phyloP scores from a whole-genome alignment of 2,888 invertebrate genomes.

The Molanna angustata region DNA sequence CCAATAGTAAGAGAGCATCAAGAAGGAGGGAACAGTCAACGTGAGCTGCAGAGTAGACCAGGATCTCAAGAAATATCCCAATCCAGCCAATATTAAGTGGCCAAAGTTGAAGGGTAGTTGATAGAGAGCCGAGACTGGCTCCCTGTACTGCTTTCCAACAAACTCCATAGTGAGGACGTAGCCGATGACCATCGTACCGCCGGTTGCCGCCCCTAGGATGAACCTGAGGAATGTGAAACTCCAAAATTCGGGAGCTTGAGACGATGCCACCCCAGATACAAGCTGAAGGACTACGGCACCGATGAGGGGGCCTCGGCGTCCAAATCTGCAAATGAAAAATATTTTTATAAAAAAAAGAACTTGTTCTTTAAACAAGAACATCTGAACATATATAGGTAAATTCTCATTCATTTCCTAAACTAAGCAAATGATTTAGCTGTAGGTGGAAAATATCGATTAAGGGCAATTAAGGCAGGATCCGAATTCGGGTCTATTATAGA shows the following conservation, averaged over 20 bases:
- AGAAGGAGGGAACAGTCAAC: constrained; percentile 59
- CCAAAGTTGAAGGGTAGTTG: constrained; percentile 70
- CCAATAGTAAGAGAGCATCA: constrained; percentile 69
- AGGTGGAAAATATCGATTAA: too few species aligned
- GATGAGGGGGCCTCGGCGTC: constrained; percentile 70
- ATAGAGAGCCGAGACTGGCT: constrained; percentile 60
- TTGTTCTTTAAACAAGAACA: too few species aligned
- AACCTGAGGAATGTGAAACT: constrained; percentile 66
- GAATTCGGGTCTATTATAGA: too few species aligned
- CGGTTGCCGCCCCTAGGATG: constrained; percentile 69
- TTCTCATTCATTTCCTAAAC: too few species aligned
- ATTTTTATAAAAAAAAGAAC: too few species aligned
- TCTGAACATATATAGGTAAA: too few species aligned
- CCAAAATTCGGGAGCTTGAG: constrained; percentile 61
- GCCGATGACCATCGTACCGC: constrained; percentile 75
- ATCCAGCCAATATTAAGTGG: constrained; percentile 60
- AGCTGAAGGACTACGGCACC: constrained; percentile 70
- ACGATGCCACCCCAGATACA: constrained; percentile 63
- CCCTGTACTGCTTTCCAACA: constrained; percentile 57
- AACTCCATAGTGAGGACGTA: constrained; percentile 65
- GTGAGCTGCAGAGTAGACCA: constrained; percentile 68
- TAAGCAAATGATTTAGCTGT: too few species aligned
- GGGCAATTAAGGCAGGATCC: too few species aligned
- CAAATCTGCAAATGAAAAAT: constrained; percentile 61
- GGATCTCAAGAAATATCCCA: constrained; percentile 63